Conservation (phyloP, 2,888 invertebrate genomes). For the Rhimphoctona megacephalus region DNA sequence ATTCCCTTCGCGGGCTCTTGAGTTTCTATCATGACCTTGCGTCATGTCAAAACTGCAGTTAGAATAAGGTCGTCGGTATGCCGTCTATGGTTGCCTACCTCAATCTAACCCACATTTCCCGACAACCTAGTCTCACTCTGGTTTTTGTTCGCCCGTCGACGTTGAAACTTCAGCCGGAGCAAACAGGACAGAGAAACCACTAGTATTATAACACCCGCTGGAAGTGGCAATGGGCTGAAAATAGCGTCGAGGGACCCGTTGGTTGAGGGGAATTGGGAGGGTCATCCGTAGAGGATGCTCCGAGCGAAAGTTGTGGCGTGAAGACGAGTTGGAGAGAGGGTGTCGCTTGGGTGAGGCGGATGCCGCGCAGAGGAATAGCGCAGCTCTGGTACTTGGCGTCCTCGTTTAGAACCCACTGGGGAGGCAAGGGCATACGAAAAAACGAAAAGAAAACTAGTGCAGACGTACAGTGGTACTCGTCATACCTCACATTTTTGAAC, state of each 20-base stretch:
- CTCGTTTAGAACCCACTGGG: slow-evolving; percentile 45
- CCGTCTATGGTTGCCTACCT: slow-evolving; percentile 50
- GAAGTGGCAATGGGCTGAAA: slow-evolving; percentile 71
- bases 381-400: slow-evolving; percentile 56
- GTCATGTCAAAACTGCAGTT: slow-evolving; percentile 39
- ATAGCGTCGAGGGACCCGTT: slow-evolving; percentile 63
- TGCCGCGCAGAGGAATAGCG: slow-evolving; percentile 52
- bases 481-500: neutral
- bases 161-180: slow-evolving; percentile 35
- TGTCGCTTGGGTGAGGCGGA: slow-evolving; percentile 52
- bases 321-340: slow-evolving; percentile 65
- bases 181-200: slow-evolving; percentile 48
- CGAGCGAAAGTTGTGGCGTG: slow-evolving; percentile 23
- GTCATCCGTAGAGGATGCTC: slow-evolving; percentile 43
- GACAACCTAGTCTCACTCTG: slow-evolving; percentile 2
- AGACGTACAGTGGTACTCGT: slow-evolving; percentile 39
- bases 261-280: slow-evolving; percentile 22
- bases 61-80: slow-evolving; percentile 36
- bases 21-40: slow-evolving; percentile 58
- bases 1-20: slow-evolving; percentile 13
- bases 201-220: slow-evolving; percentile 47
- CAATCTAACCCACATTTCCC: slow-evolving; percentile 59
- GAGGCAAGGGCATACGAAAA: slow-evolving; percentile 11
- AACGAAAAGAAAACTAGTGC: slow-evolving; percentile 25
- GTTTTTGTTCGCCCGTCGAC: slow-evolving; percentile 42